A percentile compares a stretch with the other conserved stretches of the same genome.
Conservation (phyloP, 1,140 invertebrate genomes). For the Euglossa dilemma region DNA sequence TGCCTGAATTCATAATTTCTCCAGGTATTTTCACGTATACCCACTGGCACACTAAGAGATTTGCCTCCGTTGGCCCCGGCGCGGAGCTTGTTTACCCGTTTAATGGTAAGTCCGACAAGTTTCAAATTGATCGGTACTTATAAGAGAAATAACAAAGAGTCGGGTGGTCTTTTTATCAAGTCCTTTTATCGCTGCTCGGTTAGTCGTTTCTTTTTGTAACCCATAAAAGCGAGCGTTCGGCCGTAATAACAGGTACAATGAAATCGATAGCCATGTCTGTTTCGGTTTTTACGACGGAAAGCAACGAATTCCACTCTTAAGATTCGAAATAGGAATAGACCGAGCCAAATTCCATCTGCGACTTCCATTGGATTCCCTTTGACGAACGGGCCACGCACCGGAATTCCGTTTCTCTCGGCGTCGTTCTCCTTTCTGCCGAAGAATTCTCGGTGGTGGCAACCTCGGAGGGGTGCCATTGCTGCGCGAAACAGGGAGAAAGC, state of each 20-base stretch:
- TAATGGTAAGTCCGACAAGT: not conserved
- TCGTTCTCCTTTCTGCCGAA: slow-evolving; percentile 8
- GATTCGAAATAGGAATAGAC: not conserved
- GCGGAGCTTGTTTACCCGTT: not conserved
- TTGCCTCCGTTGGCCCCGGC: not conserved
- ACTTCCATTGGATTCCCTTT: not conserved
- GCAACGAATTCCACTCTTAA: not conserved
- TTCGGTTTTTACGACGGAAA: not conserved
- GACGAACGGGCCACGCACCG: not conserved
- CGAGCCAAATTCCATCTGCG: not conserved
- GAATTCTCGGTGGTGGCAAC: not conserved
- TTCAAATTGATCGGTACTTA: not conserved
- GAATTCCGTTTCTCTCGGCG: slow-evolving; percentile 30
- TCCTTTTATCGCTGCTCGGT: not conserved
- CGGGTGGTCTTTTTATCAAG: not conserved
- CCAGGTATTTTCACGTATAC: not conserved
- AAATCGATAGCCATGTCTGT: not conserved
- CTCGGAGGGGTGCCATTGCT: not conserved
- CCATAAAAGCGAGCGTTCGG: not conserved
- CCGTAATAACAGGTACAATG: not conserved
- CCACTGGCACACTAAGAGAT: not conserved
- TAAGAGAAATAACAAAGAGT: not conserved
- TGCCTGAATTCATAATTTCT: slow-evolving; percentile 13
- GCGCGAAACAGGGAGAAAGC: slow-evolving; percentile 21
- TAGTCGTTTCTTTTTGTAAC: not conserved